phyloP scores from a whole-genome alignment of 92 coral and sea anemone genomes.

The Scolanthus callimorphus region DNA sequence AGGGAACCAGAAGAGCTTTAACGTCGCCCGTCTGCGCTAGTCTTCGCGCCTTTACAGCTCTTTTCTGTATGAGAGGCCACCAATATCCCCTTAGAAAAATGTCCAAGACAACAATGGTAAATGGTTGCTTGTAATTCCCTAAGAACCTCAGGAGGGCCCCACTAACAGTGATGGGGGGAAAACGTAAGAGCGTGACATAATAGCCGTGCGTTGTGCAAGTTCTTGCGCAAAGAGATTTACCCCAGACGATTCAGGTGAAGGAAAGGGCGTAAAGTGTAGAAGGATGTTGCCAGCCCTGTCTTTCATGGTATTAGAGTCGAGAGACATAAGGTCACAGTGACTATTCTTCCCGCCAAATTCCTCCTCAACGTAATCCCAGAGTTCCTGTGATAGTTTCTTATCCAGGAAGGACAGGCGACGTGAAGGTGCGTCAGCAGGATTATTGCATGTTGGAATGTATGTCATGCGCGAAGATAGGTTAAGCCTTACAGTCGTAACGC shows the following conservation, averaged over 20 bases:
- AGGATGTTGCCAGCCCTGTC: not conserved
- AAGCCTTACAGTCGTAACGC: slow-evolving; percentile 10
- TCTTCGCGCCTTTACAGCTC: not conserved
- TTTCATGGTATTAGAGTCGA: not conserved
- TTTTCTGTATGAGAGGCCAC: slow-evolving; percentile 17
- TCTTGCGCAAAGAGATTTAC: not conserved
- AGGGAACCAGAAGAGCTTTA: slow-evolving; percentile 13
- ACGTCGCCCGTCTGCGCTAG: slow-evolving; percentile 20
- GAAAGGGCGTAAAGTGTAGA: not conserved
- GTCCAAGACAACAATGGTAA: slow-evolving; percentile 35
- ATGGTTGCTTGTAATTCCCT: slow-evolving; percentile 8
- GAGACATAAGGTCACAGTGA: not conserved
- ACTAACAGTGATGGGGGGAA: slow-evolving; percentile 12
- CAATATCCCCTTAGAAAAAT: slow-evolving; percentile 6
- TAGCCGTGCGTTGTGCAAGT: not conserved
- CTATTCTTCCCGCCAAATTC: not conserved
- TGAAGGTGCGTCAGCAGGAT: slow-evolving; percentile 5
- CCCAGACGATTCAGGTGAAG: not conserved
- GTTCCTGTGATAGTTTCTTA: not conserved
- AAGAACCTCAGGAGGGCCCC: slow-evolving; percentile 42
- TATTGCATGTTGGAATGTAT: slow-evolving; percentile 5
- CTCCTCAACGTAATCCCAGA: not conserved
- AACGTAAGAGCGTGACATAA: not conserved
- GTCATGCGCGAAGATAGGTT: slow-evolving; percentile 12
- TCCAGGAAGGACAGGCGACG: not conserved